Evolutionary conservation across 2,888 invertebrate species (phyloP), one percentile per base, ranked within the genome.

Genomic region (Leptura quadrifasciata): DNA sequence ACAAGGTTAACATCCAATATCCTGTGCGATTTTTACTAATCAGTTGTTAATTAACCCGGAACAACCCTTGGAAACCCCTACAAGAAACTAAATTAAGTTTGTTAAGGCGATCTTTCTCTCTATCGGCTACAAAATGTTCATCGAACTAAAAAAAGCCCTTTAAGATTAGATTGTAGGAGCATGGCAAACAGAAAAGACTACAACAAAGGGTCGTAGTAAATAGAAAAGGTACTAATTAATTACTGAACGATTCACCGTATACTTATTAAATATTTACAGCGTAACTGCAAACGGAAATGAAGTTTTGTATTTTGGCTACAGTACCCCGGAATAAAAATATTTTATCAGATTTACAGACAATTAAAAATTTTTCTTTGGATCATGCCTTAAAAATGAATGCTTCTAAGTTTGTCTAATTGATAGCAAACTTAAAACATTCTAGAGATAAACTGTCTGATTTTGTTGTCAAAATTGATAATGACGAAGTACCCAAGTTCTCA

Each of bases 1-100:
- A 81, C 82, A 80, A 82, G 81, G 80, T 79, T 81, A 78, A 78
- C 80, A 78, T 79, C 80, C 81, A 80, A 81, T 82, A 82, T 80
- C 79, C 78, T 64, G 75, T 54, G 73, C 79, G 77, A 84, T 84
- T 84, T 84, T 85, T 85, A 82, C 84, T 85, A 85, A 86, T 84
- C 84, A 85, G 84, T 84, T 83, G 84, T 84, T 86, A 86, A 85
- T 86, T 84, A 85, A 84, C 84, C 78, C 77, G 68, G 57, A 80
- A 76, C 79, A 81, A 81, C 81, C 82, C 81, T 74, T 77, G 73
- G 72, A 75, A 76, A 74, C 70, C 78, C 79, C 72, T 74, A 76
- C 75, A 79, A 80, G 79, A 79, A 83, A 82, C 81, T 79, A 83
- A 84, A 85, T 85, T 85, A 80, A 84, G 82, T 85, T 84, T 82